A percentile compares a stretch with the other conserved stretches of the same genome.
Evolutionary conservation across 2,113 vertebrate genomes (phyloP).

Genomic region (Poeciliopsis prolifica): DNA sequence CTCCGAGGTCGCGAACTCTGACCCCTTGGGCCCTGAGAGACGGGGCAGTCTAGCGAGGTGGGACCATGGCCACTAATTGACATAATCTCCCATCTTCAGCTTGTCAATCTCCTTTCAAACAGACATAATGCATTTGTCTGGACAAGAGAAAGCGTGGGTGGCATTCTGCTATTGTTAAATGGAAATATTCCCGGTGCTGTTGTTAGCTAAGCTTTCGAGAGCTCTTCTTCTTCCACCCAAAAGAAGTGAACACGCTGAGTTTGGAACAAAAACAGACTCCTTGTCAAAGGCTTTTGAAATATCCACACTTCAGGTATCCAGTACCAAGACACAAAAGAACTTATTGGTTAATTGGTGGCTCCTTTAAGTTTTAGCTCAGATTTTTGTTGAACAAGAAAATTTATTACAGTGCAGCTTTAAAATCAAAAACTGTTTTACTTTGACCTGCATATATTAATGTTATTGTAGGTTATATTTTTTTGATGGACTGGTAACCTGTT

Average conservation of each 20-base stretch:
- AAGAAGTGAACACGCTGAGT: neutral
- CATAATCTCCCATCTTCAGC: constrained; percentile 70
- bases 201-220: constrained; percentile 34
- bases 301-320: neutral
- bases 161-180: constrained; percentile 60
- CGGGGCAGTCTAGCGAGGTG: constrained; percentile 45
- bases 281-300: neutral
- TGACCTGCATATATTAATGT: neutral
- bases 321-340: neutral
- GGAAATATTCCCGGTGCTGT: constrained; percentile 40
- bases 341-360: neutral
- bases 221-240: constrained; percentile 12
- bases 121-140: constrained; percentile 45
- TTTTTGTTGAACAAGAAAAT: neutral
- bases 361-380: neutral
- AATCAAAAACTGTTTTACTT: neutral
- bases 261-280: neutral
- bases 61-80: constrained; percentile 68
- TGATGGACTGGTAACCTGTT: too few species aligned
- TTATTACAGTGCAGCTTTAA: neutral
- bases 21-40: constrained; percentile 52
- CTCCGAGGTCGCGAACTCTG: constrained; percentile 58
- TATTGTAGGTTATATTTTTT: neutral
- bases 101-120: constrained; percentile 63
- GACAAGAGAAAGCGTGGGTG: constrained; percentile 37